phyloP scores from a whole-genome alignment of 2,113 vertebrate species.

The Hiodon alosoides region DNA sequence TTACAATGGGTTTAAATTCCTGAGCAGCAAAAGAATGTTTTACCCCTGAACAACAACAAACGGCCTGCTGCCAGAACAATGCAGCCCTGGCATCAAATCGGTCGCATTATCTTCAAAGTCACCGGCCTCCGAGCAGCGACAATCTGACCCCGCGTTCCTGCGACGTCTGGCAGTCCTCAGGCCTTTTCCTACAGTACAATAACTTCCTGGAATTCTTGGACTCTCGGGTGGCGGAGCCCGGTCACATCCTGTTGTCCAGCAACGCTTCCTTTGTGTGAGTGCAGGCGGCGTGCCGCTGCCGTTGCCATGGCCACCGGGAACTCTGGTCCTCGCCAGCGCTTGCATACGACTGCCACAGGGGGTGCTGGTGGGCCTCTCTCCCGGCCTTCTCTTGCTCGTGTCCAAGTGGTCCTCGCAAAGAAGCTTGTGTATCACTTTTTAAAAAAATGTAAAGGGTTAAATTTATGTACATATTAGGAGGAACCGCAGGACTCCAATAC shows the following conservation, averaged over 20 bases:
- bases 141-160: conserved; percentile 71
- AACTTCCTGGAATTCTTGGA: conserved; percentile 99
- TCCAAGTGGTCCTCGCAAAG: too few relatives aligned
- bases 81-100: conserved; percentile 32
- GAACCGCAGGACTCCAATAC: too few relatives aligned
- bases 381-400: neutral
- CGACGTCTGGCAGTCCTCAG: conserved; percentile 85
- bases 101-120: conserved; percentile 70
- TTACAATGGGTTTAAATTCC: conserved; percentile 13
- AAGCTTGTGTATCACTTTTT: too few relatives aligned
- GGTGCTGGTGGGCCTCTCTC: neutral
- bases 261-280: conserved; percentile 85
- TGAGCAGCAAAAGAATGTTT: neutral
- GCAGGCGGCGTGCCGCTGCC: conserved; percentile 63
- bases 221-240: conserved; percentile 85
- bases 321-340: neutral
- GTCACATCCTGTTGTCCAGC: conserved; percentile 98
- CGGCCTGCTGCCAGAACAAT: conserved; percentile 29
- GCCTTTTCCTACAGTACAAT: conserved; percentile 95
- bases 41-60: conserved; percentile 33
- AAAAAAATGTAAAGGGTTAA: too few relatives aligned
- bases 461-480: too few relatives aligned
- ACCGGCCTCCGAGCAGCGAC: conserved; percentile 61
- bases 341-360: too few relatives aligned
- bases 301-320: conserved; percentile 73